A percentile compares a stretch with the other conserved stretches of the same genome.
Conservation (phyloP, 53 echinoderm and acorn worm genomes). For the Zoroaster sp. region DNA sequence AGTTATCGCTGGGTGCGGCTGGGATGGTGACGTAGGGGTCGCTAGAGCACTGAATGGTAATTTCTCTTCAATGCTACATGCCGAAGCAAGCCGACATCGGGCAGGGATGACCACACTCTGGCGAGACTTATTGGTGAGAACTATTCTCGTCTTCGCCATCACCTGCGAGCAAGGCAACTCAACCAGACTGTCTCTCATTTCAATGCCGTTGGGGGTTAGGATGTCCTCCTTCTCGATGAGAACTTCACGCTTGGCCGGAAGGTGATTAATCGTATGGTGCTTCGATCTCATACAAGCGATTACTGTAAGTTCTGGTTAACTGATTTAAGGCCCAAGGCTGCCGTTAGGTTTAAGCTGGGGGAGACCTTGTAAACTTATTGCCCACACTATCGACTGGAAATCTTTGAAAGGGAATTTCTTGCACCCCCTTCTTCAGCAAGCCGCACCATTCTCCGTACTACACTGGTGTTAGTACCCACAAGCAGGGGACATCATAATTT, state of each 20-base stretch:
- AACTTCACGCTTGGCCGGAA: background rate
- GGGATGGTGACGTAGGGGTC: background rate
- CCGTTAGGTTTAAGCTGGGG: background rate
- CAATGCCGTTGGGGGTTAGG: background rate
- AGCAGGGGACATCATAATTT: background rate
- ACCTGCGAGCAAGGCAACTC: background rate
- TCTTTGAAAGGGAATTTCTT: background rate
- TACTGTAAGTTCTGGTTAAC: background rate
- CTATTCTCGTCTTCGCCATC: background rate
- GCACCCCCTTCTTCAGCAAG: slow-evolving; percentile 29
- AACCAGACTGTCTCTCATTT: background rate
- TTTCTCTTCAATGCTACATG: background rate
- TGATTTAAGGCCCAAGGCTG: background rate
- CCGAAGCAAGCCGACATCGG: background rate
- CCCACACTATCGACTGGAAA: slow-evolving; percentile 17
- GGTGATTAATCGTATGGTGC: background rate
- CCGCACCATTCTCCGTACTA: slow-evolving; percentile 27
- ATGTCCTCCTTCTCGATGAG: background rate
- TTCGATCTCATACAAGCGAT: background rate
- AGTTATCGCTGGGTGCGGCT: too few species aligned
- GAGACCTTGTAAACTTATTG: background rate
- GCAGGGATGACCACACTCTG: slow-evolving; percentile 7
- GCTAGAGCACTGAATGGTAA: background rate
- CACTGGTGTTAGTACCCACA: slow-evolving; percentile 64
- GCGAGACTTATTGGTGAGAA: slow-evolving; percentile 1